Evolutionary conservation across 2,113 vertebrate species (phyloP), one percentile per base, ranked within the genome.

Genomic region (Rattus rattus): DNA sequence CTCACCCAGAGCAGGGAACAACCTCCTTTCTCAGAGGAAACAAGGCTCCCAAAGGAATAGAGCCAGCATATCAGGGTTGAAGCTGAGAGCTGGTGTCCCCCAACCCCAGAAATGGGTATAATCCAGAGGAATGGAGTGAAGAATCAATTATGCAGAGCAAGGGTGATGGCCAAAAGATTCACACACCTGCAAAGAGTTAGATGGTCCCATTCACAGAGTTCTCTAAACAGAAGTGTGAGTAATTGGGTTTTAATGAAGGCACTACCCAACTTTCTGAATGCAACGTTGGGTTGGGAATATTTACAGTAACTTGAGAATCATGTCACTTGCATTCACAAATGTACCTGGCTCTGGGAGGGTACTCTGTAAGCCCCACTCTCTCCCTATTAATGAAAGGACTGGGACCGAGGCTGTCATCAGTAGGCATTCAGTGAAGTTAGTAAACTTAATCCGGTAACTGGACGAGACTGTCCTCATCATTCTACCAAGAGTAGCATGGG

Each of bases 301-400:
- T 94, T 87, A 70, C 3, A 94, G 76, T 56, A 92, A 96, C 49
- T 63, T 30, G 39, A 59, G 43, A 83, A 59, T 76, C 59, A 28
- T 76, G 67, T 59, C 49, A 88, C 39, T 92, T 65, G 30, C 54
- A 47, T 87, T 90, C 80, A 94, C 80, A 94, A 92, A 67, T 67
- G 13, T 69, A 52, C 76, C 77, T 86, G 76, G 70, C 47, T 73
- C 65, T 80, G 61, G 26, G 30, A 26, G 88, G 91, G 65, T 47
- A 52, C 9, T 65, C 47, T n/a, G 24, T 47, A 92, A 92, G 49
- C 10, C 24, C 43, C 70, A 43, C 43, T 5, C 36, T 86, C 43
- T 73, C 96, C 94, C 88, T 88, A 72, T 81, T 88, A 94, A 67
- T 83, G 49, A 95, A 92, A 92, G 47, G 56, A 69, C 47, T n/a